Conservation (phyloP, 2,888 invertebrate genomes). For the Caenorhabditis japonica region DNA sequence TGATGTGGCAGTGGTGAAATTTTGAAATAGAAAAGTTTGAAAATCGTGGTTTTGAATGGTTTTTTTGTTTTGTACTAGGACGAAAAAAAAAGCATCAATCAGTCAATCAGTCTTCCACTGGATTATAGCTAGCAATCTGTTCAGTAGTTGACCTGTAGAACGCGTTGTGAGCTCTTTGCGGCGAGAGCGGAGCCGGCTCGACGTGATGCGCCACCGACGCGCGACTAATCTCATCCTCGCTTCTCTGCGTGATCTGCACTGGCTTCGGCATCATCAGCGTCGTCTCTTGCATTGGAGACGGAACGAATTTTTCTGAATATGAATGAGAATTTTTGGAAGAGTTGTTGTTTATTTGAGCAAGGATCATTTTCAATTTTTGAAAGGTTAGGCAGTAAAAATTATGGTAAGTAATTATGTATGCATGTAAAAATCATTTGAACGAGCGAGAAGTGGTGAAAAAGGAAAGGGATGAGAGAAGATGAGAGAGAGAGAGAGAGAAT, state of each 20-base stretch:
- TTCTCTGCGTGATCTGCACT: conserved; percentile 64
- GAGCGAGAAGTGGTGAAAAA: too few species aligned
- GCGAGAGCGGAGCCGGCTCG: conserved; percentile 62
- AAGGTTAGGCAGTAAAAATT: too few species aligned
- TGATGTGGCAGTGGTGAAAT: conserved; percentile 27
- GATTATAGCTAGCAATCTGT: conserved; percentile 75
- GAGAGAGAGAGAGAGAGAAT: conserved; percentile 11
- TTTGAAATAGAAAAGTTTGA: too few species aligned
- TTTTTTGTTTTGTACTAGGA: too few species aligned
- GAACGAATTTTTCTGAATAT: conserved; percentile 73
- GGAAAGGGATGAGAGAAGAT: too few species aligned
- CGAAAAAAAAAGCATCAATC: too few species aligned
- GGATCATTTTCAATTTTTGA: too few species aligned
- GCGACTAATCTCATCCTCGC: conserved; percentile 69
- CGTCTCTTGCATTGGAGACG: conserved; percentile 74
- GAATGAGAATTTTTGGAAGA: background rate
- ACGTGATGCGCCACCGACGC: conserved; percentile 62
- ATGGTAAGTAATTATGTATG: too few species aligned
- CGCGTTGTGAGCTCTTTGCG: conserved; percentile 75
- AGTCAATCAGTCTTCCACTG: conserved; percentile 62
- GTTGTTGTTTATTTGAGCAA: conserved; percentile 4
- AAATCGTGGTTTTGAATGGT: background rate
- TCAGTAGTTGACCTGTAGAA: conserved; percentile 77
- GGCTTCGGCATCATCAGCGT: conserved; percentile 70
- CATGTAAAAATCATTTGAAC: too few species aligned